Base-by-base conservation (phyloP, 2,888 invertebrate genomes). In the Thereva nobilitata region DNA sequence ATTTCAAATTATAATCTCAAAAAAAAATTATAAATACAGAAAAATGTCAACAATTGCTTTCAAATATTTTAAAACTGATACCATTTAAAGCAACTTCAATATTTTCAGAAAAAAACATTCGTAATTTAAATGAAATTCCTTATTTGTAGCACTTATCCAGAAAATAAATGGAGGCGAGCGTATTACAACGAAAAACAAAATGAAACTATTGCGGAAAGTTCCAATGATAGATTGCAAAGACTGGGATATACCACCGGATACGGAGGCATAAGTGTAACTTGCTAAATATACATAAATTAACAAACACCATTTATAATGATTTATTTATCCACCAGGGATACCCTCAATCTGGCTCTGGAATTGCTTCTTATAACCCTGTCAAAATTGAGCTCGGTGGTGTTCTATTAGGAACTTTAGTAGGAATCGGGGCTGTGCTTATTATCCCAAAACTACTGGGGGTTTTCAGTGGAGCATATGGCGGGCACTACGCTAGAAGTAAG, bases 301-400 rank as follows among this genome's bases (percentile, higher is more conserved):
- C 9, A 4, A 57, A 42, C 35, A 12, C 9, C 10, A 40, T 42
- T 49, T 47, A 7, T 9, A 12, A 9, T 34, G 10, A 44, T 9
- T 1, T 12, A 44, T 35, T n/a, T 41, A 7, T 12, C 55, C 53
- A 12, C 6, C 54, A 80, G 83, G 82, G 74, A 6, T 83, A 82
- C 72, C 80, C 81, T 35, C 56, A 72, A 41, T 77, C 77, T 49
- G 79, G 78, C 9, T 79, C 80, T 10, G 82, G 82, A 4, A 78
- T 85, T 8, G 88, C 89, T 0, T 80, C 87, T 9, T 89, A 91
- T 72, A 87, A 87, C 2, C 91, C 92, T 0, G 83, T 90, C 68
- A 92, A 91, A 81, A 86, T 93, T 61, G 93, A 93, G 74, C 82
- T 93, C 0, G 93, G 92, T 5, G 93, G 92, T 0, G 87, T 93